Conservation (phyloP, 2,797 vertebrate genomes). For the Myoxocephalus aenaeus region DNA sequence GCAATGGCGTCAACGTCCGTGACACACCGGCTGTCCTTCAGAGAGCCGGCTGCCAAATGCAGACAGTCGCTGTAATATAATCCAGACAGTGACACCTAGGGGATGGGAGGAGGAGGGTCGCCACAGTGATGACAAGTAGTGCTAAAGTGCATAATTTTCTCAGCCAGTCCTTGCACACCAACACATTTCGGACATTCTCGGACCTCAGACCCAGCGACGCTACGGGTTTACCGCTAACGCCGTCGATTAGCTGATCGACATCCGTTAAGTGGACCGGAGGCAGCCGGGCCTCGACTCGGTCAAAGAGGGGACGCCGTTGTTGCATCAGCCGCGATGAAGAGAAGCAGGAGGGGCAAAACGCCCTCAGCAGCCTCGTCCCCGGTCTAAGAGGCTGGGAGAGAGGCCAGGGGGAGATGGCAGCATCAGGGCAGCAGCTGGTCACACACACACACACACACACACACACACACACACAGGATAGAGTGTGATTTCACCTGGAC, state of each 20-base stretch:
- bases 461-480: conserved; percentile 1
- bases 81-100: no score
- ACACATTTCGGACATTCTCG: not conserved
- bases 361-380: not conserved
- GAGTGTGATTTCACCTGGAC: conserved; percentile 63
- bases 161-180: not conserved
- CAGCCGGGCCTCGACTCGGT: conserved; percentile 56
- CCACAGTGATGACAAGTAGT: no score
- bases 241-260: conserved; percentile 67
- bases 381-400: conserved; percentile 54
- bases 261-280: conserved; percentile 42
- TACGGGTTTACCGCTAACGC: conserved; percentile 42
- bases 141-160: not conserved
- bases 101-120: no score
- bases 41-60: no score
- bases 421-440: conserved; percentile 65
- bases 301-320: conserved; percentile 42
- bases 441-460: no score
- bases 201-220: conserved; percentile 1
- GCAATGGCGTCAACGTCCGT: no score
- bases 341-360: conserved; percentile 35
- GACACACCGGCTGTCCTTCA: no score
- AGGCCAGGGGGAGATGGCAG: conserved; percentile 58
- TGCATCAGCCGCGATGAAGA: conserved; percentile 38
- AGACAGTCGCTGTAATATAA: no score